Conservation (phyloP, 1,140 invertebrate genomes). For the Mylabris phalerata region DNA sequence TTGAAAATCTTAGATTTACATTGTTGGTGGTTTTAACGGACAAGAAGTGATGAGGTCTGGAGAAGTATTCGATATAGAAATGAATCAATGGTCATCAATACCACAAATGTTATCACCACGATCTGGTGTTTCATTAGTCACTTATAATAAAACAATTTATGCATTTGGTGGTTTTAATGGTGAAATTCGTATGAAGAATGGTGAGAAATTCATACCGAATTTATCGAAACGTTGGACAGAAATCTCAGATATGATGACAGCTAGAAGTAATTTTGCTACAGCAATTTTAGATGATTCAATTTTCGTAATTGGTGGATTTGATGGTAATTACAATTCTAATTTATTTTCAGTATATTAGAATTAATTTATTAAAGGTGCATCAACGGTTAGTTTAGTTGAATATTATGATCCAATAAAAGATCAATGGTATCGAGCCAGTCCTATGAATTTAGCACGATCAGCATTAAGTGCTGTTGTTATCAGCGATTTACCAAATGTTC, state of each 20-base stretch:
- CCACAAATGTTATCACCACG: constrained; percentile 61
- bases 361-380: constrained; percentile 41
- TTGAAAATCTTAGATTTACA: constrained; percentile 48
- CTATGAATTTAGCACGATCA: constrained; percentile 64
- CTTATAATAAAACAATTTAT: constrained; percentile 55
- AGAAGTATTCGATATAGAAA: constrained; percentile 57
- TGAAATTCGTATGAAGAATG: constrained; percentile 49
- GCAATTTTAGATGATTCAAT: constrained; percentile 61
- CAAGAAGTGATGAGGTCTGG: constrained; percentile 56
- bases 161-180: constrained; percentile 67
- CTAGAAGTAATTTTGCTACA: constrained; percentile 70
- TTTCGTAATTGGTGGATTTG: constrained; percentile 67
- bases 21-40: constrained; percentile 72
- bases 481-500: constrained; percentile 49
- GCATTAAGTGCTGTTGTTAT: constrained; percentile 59
- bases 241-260: constrained; percentile 66
- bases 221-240: constrained; percentile 35
- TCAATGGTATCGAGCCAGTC: constrained; percentile 60
- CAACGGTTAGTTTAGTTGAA: constrained; percentile 61
- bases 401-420: constrained; percentile 61
- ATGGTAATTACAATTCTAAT: constrained; percentile 44
- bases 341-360: neutral
- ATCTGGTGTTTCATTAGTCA: constrained; percentile 63
- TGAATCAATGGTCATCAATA: constrained; percentile 66
- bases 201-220: constrained; percentile 35